A percentile compares a stretch with the other conserved stretches of the same genome.
phyloP scores from a whole-genome alignment of 2,113 vertebrate species.

The Hipposideros armiger region DNA sequence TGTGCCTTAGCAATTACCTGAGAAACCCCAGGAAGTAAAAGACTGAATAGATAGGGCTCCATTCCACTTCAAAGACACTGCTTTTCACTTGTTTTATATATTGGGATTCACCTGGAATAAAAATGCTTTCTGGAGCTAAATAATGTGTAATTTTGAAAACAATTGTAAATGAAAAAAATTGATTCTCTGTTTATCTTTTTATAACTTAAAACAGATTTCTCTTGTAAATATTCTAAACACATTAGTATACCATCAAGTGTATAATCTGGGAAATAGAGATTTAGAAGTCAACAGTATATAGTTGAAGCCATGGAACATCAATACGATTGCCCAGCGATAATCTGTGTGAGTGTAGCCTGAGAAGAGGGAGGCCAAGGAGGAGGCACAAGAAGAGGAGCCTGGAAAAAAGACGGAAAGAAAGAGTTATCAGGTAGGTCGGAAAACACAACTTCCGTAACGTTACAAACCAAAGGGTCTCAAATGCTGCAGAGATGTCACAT shows the following conservation, averaged over 20 bases:
- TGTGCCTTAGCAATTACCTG: background rate
- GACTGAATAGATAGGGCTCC: background rate
- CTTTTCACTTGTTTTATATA: conserved; percentile 35
- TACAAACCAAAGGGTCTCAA: conserved; percentile 29
- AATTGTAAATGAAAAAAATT: background rate
- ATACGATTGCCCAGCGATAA: background rate
- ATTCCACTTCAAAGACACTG: background rate
- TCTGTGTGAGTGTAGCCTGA: background rate
- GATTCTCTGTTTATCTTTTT: conserved; percentile 15
- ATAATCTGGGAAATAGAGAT: conserved; percentile 7
- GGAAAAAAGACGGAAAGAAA: background rate
- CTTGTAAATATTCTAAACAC: conserved; percentile 12
- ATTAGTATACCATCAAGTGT: conserved; percentile 12
- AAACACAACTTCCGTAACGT: background rate
- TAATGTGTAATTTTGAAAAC: conserved; percentile 37
- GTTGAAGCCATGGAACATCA: background rate
- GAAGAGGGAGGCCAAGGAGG: background rate
- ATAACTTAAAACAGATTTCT: background rate
- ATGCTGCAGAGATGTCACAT: background rate
- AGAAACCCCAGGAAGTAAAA: background rate
- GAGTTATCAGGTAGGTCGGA: background rate
- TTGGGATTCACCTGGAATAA: background rate
- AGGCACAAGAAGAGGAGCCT: background rate
- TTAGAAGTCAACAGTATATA: background rate
- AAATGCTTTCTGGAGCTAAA: conserved; percentile 42